phyloP scores from a whole-genome alignment of 2,113 vertebrate genomes.

The Cygnus buccinator region DNA sequence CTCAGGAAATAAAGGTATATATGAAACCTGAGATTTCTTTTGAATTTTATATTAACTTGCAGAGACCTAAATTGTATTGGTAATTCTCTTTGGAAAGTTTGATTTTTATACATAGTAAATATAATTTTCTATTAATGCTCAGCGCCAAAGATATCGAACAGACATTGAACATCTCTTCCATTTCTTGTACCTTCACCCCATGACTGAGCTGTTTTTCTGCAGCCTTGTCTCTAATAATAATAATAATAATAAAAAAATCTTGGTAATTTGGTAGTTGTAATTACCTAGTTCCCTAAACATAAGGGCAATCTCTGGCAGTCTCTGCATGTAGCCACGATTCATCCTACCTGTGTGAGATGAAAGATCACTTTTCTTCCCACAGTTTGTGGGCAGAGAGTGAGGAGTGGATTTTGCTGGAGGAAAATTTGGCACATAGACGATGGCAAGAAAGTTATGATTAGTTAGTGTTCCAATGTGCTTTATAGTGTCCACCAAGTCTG shows the following conservation, averaged over 20 bases:
- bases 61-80: not conserved
- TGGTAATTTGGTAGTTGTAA: not conserved
- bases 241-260: not conserved
- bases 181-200: not conserved
- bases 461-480: not conserved
- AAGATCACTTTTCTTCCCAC: not conserved
- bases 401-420: not conserved
- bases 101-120: not conserved
- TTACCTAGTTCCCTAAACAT: not conserved
- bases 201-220: not conserved
- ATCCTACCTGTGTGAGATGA: not conserved
- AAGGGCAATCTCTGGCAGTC: not conserved
- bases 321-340: not conserved
- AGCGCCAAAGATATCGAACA: not conserved
- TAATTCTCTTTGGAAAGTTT: not conserved
- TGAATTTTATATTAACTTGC: too few relatives aligned
- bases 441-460: not conserved
- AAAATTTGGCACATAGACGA: not conserved
- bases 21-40: not conserved
- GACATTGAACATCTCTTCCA: not conserved
- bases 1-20: not conserved
- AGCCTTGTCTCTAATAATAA: not conserved
- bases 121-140: not conserved
- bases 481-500: not conserved
- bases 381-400: not conserved